Percentiles rank a stretch among this genome's conserved stretches.
Conservation (phyloP, 2,113 vertebrate species). For the Lichenostomus cassidix region DNA sequence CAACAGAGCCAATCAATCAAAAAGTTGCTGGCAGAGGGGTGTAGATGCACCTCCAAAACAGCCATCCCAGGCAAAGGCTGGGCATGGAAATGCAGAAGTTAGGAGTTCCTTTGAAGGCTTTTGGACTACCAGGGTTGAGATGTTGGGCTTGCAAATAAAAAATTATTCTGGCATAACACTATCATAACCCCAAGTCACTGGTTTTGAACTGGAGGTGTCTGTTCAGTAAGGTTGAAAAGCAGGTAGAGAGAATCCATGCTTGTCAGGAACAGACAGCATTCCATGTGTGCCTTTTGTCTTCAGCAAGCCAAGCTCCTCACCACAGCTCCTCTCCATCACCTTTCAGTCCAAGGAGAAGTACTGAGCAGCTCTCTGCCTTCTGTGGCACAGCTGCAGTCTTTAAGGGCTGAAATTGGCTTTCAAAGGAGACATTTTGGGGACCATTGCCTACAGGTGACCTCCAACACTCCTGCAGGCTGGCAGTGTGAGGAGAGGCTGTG, state of each 20-base stretch:
- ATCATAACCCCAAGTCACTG: accelerated
- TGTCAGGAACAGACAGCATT: not conserved
- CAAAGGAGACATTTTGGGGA: not conserved
- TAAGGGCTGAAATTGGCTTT: not conserved
- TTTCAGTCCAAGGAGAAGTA: not conserved
- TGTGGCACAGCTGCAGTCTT: not conserved
- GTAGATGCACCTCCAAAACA: not conserved
- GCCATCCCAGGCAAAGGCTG: not conserved
- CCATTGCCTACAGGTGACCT: not conserved
- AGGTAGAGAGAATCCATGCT: not conserved
- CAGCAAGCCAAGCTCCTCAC: not conserved
- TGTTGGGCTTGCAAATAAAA: not conserved
- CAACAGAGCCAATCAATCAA: not conserved
- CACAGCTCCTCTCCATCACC: not conserved
- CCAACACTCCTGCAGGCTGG: not conserved
- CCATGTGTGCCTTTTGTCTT: not conserved
- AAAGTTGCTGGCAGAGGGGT: not conserved
- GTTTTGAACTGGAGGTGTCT: accelerated
- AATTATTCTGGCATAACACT: not conserved
- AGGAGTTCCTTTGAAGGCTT: accelerated
- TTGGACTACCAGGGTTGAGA: not conserved
- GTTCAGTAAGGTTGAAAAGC: not conserved
- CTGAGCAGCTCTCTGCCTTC: not conserved
- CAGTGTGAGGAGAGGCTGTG: not conserved
- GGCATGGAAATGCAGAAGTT: not conserved